These are phyloP conservation scores for Sandelia bainsii DNA, from an alignment of 2,797 vertebrate species.

Conservation along the genomic window DNA sequence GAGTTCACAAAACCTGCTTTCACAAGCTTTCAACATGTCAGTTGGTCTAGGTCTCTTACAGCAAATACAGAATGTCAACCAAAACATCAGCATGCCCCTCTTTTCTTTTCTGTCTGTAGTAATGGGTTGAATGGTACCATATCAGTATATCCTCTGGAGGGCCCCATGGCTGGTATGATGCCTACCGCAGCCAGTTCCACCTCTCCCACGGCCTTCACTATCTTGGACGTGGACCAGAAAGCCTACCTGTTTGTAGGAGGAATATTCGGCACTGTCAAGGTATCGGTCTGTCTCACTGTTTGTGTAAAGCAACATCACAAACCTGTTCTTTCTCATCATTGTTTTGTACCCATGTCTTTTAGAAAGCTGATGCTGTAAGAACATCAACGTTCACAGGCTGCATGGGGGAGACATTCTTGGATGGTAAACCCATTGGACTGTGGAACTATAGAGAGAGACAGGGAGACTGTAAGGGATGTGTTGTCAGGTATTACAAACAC, in stretches of 20 bases:
- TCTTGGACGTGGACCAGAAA: conserved; percentile 95
- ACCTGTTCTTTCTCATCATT: not conserved
- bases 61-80: conserved; percentile 25
- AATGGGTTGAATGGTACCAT: conserved; percentile 95
- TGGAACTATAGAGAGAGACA: conserved; percentile 97
- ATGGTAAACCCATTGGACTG: conserved; percentile 94
- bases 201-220: conserved; percentile 91
- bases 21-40: conserved; percentile 18
- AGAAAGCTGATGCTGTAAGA: conserved; percentile 95
- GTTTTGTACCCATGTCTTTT: conserved; percentile 1
- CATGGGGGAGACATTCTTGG: conserved; percentile 96
- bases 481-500: conserved; percentile 87
- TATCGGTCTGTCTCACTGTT: conserved; percentile 34
- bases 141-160: conserved; percentile 92
- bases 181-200: conserved; percentile 86
- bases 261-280: conserved; percentile 92
- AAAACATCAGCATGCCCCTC: conserved; percentile 15
- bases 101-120: conserved; percentile 71
- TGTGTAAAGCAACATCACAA: conserved; percentile 1
- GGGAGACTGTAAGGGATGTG: conserved; percentile 96
- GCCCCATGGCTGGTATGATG: conserved; percentile 90
- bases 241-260: conserved; percentile 97
- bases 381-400: conserved; percentile 93
- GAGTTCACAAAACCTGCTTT: conserved; percentile 59
- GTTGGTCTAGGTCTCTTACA: conserved; percentile 31